These are phyloP conservation scores for Drosophila kanekoi DNA, from an alignment of 2,888 invertebrate genomes.

Conservation along the genomic window DNA sequence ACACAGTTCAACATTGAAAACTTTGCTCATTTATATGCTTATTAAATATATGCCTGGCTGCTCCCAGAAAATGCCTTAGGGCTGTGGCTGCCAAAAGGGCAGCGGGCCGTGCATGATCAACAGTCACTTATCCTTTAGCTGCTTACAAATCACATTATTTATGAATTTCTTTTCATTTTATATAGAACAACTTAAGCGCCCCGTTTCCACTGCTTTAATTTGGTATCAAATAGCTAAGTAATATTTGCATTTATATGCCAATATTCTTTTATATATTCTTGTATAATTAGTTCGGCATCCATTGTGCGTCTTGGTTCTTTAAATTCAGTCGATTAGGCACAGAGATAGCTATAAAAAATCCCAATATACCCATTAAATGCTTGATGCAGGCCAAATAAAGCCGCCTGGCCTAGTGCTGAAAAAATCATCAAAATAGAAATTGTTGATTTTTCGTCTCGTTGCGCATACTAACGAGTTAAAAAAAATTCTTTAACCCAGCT, in stretches of 20 bases:
- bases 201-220: too few relatives aligned
- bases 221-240: background rate
- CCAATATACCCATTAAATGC: conserved; percentile 25
- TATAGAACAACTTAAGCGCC: background rate
- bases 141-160: too few relatives aligned
- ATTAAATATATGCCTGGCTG: conserved; percentile 63
- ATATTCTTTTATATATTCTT: background rate
- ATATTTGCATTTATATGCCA: background rate
- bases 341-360: background rate
- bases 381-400: background rate
- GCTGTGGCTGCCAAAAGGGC: background rate
- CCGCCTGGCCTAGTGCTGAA: conserved; percentile 36
- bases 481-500: conserved; percentile 49
- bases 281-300: background rate
- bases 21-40: conserved; percentile 77
- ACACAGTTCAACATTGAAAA: conserved; percentile 56
- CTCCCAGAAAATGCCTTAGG: conserved; percentile 5
- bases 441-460: conserved; percentile 79
- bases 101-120: conserved; percentile 8
- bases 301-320: background rate
- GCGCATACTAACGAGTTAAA: conserved; percentile 78
- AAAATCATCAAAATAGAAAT: conserved; percentile 75
- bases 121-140: conserved; percentile 13
- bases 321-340: background rate
- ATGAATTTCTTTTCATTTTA: background rate